These are phyloP conservation scores for Staurois parvus DNA, from an alignment of 2,797 vertebrate species.

Conservation along the genomic window DNA sequence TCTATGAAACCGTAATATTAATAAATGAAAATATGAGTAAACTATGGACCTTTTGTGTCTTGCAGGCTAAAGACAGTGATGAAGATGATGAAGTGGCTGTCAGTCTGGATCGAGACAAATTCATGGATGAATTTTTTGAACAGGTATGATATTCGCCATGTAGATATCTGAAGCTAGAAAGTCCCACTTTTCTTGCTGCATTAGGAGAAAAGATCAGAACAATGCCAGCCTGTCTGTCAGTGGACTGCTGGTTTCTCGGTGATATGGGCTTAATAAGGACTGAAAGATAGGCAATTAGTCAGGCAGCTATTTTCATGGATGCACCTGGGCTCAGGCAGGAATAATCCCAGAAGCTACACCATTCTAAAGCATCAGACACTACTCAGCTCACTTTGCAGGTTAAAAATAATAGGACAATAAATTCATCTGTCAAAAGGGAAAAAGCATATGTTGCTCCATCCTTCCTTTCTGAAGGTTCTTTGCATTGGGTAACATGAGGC, in stretches of 20 bases:
- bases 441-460: background rate
- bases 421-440: background rate
- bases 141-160: constrained; percentile 80
- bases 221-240: constrained; percentile 5
- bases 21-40: background rate
- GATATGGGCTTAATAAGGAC: constrained; percentile 1
- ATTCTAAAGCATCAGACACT: background rate
- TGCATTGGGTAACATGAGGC: too few relatives aligned
- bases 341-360: background rate
- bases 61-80: constrained; percentile 90
- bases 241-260: background rate
- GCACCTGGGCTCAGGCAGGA: background rate
- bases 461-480: background rate
- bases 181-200: background rate
- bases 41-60: constrained; percentile 27
- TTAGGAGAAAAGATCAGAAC: background rate
- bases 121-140: constrained; percentile 98
- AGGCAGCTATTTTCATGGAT: background rate
- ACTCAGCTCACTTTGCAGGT: background rate
- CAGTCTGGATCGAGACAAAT: constrained; percentile 89
- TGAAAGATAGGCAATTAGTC: background rate
- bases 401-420: background rate
- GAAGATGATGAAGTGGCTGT: constrained; percentile 92
- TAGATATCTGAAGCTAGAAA: background rate
- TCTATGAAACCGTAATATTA: too few relatives aligned